These are phyloP conservation scores for Xestia xanthographa DNA, from an alignment of 2,888 invertebrate species.

Conservation along the genomic window DNA sequence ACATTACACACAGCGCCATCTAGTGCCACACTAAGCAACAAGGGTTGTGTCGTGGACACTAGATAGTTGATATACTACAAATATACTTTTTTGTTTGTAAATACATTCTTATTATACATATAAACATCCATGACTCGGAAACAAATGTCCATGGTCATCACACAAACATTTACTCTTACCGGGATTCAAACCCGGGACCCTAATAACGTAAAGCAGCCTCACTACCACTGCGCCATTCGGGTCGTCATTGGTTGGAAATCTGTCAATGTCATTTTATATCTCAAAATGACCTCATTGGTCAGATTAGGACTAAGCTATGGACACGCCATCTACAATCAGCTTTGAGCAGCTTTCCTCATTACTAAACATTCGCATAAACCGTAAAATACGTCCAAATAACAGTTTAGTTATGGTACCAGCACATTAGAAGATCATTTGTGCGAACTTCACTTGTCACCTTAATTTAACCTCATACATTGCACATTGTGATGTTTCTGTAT, in stretches of 20 bases:
- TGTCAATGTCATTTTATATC: background rate
- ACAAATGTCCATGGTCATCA: too few relatives aligned
- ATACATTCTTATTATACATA: too few relatives aligned
- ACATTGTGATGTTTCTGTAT: slow-evolving; percentile 34
- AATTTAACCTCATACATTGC: slow-evolving; percentile 17
- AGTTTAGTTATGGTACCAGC: background rate
- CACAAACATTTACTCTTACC: too few relatives aligned
- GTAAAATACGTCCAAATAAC: background rate
- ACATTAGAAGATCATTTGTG: background rate
- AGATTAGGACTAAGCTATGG: background rate
- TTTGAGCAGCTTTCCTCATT: background rate
- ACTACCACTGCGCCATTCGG: too few relatives aligned
- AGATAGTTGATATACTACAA: too few relatives aligned
- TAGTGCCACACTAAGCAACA: too few relatives aligned
- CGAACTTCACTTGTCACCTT: slow-evolving; percentile 8
- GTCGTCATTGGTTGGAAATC: background rate
- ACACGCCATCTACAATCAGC: background rate
- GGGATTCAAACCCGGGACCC: too few relatives aligned
- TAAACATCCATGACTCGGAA: too few relatives aligned
- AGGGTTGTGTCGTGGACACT: too few relatives aligned
- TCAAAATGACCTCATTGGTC: slow-evolving; percentile 2
- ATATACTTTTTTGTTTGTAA: too few relatives aligned
- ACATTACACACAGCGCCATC: too few relatives aligned
- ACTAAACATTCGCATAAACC: background rate
- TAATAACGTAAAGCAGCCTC: too few relatives aligned